Base-by-base conservation (phyloP, 1,140 invertebrate species). In the Drosophila rufa region DNA sequence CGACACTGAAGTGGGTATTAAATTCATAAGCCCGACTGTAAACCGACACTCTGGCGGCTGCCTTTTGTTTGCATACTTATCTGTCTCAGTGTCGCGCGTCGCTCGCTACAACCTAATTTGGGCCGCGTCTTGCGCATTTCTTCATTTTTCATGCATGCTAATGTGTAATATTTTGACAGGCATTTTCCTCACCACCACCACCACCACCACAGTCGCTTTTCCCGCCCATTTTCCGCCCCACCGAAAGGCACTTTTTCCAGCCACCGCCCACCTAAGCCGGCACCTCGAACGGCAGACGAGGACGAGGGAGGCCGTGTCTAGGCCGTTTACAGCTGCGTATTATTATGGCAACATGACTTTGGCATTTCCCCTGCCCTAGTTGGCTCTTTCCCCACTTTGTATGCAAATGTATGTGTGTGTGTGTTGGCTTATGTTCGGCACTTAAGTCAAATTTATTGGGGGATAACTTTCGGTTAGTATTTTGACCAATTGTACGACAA, bases 81-180 rank as follows among this genome's bases (percentile, higher is more conserved):
- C 59, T 77, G 50, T 51, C 55, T 59, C 42, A 55, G 45, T 73
- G 67, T 79, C 51, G 36, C 47, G 69, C 47, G 40, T n/a, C 11
- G 17, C 56, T 7, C 22, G 46, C 30, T 51, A 76, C 71, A 76
- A 83, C 79, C 79, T 82, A 85, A 85, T 85, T 85, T 85, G 82
- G 79, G 61, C 65, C 61, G 76, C 70, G 77, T 55, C 53, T 79
- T 79, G 82, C 65, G 74, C 80, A 79, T 82, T 82, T 79, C 82
- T 86, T 86, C 75, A 86, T 86, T 86, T 86, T 86, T 86, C 82
- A 86, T 86, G 83, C 75, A 86, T 82, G 82, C 75, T 82, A 82
- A 86, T 86, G 79, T 86, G 73, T 81, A 67, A 76, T 86, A 85
- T 86, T 85, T 85, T 86, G 79, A 85, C 82, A 86, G 82, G 64